Conservation (phyloP, 2,113 vertebrate species). For the Prionailurus bengalensis region DNA sequence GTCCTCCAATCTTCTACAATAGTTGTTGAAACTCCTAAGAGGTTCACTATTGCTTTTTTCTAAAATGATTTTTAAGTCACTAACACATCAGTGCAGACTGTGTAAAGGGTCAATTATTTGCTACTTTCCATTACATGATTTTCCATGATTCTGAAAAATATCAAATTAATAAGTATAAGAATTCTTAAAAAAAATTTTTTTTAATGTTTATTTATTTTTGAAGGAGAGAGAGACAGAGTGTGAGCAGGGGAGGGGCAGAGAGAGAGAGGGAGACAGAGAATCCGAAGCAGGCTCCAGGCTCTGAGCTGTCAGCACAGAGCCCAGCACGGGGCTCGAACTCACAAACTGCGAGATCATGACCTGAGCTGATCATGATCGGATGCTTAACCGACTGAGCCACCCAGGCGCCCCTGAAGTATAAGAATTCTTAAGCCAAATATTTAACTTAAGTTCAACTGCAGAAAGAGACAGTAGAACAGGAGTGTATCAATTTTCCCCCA, state of each 20-base stretch:
- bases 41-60: conserved; percentile 27
- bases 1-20: conserved; percentile 19
- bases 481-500: background rate
- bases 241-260: too few relatives aligned
- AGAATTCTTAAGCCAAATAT: conserved; percentile 38
- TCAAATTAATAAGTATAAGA: conserved; percentile 34
- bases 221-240: too few relatives aligned
- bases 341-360: too few relatives aligned
- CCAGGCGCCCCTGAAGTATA: background rate
- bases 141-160: conserved; percentile 21
- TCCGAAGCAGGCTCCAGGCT: too few relatives aligned
- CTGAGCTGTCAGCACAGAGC: too few relatives aligned
- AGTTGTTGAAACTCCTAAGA: conserved; percentile 20
- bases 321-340: too few relatives aligned
- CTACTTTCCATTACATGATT: conserved; percentile 17
- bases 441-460: conserved; percentile 50
- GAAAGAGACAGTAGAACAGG: background rate
- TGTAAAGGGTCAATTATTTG: conserved; percentile 13
- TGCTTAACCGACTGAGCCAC: too few relatives aligned
- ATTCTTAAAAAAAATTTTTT: conserved; percentile 6
- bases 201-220: too few relatives aligned
- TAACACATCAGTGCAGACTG: background rate
- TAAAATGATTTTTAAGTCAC: conserved; percentile 38
- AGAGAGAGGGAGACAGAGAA: too few relatives aligned
- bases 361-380: too few relatives aligned